Conservation (phyloP, 2,797 vertebrate genomes). For the Sebastes itinus region DNA sequence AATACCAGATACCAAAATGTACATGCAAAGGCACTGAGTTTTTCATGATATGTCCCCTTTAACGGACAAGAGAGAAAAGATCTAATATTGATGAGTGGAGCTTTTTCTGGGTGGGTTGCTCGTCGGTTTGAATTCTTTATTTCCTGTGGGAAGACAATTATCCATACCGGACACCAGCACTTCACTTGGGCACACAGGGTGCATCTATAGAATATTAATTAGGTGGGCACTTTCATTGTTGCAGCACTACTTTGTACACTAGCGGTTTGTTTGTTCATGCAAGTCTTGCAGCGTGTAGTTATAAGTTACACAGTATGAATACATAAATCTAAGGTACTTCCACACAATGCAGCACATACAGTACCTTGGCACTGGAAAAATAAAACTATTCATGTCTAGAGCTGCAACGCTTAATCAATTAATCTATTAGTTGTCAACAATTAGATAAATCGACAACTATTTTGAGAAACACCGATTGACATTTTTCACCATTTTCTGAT, state of each 20-base stretch:
- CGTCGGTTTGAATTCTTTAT: not conserved
- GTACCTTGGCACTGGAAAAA: not conserved
- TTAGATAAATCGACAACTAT: too few species aligned
- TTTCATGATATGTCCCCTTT: too few species aligned
- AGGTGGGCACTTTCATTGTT: not conserved
- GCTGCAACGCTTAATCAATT: too few species aligned
- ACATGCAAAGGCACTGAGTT: too few species aligned
- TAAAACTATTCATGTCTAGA: not conserved
- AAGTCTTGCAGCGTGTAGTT: not conserved
- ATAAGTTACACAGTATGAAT: not conserved
- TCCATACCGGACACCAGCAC: conserved; percentile 8
- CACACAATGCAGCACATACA: not conserved
- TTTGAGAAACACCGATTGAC: too few species aligned
- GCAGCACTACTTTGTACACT: not conserved
- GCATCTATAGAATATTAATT: conserved; percentile 30
- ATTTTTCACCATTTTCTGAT: too few species aligned
- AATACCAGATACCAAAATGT: too few species aligned
- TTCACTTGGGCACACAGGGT: not conserved
- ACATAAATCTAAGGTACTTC: not conserved
- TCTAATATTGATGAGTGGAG: not conserved
- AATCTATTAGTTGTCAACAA: too few species aligned
- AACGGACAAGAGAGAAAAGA: not conserved
- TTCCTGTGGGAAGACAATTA: conserved; percentile 15
- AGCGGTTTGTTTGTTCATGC: not conserved
- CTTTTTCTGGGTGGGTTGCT: not conserved